Evolutionary conservation across 2,797 vertebrate genomes (phyloP).

Genomic region (Gorsachius magnificus): DNA sequence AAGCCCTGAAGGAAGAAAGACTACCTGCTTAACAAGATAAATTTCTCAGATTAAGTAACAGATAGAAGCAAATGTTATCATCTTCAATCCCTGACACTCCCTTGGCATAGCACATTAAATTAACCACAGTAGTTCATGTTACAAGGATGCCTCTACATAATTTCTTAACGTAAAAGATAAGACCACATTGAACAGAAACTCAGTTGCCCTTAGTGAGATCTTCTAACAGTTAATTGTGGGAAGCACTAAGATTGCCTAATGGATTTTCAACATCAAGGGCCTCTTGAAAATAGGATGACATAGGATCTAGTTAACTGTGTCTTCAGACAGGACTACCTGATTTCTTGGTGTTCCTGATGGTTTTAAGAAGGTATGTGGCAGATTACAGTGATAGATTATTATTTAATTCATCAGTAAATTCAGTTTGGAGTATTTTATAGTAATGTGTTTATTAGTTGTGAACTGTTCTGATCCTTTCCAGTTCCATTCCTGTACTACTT

Average conservation of each 20-base stretch:
- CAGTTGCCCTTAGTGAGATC: not conserved
- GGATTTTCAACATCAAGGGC: not conserved
- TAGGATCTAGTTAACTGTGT: not conserved
- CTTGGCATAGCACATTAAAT: not conserved
- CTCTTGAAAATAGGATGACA: not conserved
- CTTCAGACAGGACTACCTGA: not conserved
- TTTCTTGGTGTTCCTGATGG: not conserved
- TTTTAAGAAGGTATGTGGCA: not conserved
- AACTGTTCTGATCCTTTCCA: not conserved
- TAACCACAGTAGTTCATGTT: not conserved
- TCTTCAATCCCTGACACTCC: not conserved
- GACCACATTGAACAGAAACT: not conserved
- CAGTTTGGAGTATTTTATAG: not conserved
- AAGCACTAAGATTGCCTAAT: not conserved
- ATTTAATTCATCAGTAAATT: not conserved
- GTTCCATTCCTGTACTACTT: not conserved
- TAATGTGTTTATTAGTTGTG: not conserved
- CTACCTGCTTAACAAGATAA: not conserved
- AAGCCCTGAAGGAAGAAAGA: not conserved
- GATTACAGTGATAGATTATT: not conserved
- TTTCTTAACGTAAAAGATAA: not conserved
- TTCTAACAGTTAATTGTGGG: not conserved
- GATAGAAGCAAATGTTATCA: not conserved
- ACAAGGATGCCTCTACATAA: fast-evolving
- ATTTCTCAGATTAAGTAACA: not conserved